Base-by-base conservation (phyloP, 2,113 vertebrate species). In the Sebastes fasciatus region DNA sequence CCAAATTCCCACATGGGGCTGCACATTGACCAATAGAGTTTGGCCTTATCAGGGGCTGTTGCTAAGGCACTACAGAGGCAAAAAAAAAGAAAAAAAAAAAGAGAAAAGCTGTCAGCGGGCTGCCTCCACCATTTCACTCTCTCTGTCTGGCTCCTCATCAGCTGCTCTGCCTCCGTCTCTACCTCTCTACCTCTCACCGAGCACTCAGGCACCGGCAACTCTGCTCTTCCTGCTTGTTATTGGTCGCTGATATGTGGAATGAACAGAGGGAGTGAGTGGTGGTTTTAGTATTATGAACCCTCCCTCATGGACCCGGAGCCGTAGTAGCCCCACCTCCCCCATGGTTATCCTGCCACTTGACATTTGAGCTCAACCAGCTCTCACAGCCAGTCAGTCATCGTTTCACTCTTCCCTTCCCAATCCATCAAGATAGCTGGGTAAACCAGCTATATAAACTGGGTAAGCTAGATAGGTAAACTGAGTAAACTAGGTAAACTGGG, bases 61-160 rank as follows among this genome's bases (percentile, higher is more conserved):
- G 94, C 95, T 96, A 96, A 90, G 95, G 93, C 87, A 92, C 84
- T 89, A 90, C 26, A 85, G 80, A 82, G 81, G 77, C 55, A 61
- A 23, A 83, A 58, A 79, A 69, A 65, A 48, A 60, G 48, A 66
- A 74, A 26, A 60, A 78, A 69, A 66, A 45, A 51, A 60, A 34
- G 1, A 57, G 60, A 75, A n/a, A 79, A 73, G 51, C 85, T 88
- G 70, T 78, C 71, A 86, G 68, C 84, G 82, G 82, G 83, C 48
- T 80, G 54, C 69, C 55, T 86, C 86, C 80, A 83, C 86, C 88
- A 77, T 92, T 86, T 91, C 85, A 64, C 71, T 85, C 77, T 67
- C 76, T n/a, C 62, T 79, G n/a, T 74, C 23, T 71, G 57, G n/a
- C 74, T 71, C 19, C 55, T 82, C 77, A 7, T 51, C 60, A 48